These are phyloP conservation scores for Osmerus mordax DNA, from an alignment of 2,113 vertebrate species.

Conservation along the genomic window DNA sequence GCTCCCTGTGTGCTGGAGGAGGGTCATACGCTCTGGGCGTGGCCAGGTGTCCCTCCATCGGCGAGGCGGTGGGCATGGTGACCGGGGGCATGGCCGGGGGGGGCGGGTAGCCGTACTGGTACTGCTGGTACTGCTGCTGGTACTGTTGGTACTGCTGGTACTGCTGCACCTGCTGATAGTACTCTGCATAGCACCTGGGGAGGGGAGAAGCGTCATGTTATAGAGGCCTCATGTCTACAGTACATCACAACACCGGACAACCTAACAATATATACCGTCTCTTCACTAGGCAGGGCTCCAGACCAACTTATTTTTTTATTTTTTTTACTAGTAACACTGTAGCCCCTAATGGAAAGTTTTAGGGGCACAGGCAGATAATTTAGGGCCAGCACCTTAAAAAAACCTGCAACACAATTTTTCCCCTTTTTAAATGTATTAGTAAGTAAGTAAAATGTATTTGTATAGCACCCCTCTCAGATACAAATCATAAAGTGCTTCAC, in stretches of 20 bases:
- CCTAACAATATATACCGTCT: background rate
- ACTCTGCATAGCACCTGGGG: constrained; percentile 74
- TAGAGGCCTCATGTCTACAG: too few species aligned
- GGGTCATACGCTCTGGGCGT: constrained; percentile 76
- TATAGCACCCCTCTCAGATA: too few species aligned
- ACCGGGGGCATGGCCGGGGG: constrained; percentile 60
- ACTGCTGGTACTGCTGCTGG: constrained; percentile 75
- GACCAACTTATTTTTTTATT: background rate
- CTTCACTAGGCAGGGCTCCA: too few species aligned
- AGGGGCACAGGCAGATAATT: too few species aligned
- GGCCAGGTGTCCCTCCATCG: constrained; percentile 29
- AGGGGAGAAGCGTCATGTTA: background rate
- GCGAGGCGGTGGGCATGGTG: constrained; percentile 49
- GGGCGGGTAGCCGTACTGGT: constrained; percentile 71
- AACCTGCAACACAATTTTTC: too few species aligned
- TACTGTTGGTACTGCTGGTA: constrained; percentile 77
- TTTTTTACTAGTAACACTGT: background rate
- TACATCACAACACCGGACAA: too few species aligned
- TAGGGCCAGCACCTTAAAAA: too few species aligned
- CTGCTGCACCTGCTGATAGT: constrained; percentile 77
- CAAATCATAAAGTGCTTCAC: too few species aligned
- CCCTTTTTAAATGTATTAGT: too few species aligned
- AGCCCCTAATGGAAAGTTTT: too few species aligned
- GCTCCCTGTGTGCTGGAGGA: constrained; percentile 76
- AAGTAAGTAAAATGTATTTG: too few species aligned